Evolutionary conservation across 1,140 invertebrate genomes (phyloP).

Genomic region (Drosophila pseudoananassae): DNA sequence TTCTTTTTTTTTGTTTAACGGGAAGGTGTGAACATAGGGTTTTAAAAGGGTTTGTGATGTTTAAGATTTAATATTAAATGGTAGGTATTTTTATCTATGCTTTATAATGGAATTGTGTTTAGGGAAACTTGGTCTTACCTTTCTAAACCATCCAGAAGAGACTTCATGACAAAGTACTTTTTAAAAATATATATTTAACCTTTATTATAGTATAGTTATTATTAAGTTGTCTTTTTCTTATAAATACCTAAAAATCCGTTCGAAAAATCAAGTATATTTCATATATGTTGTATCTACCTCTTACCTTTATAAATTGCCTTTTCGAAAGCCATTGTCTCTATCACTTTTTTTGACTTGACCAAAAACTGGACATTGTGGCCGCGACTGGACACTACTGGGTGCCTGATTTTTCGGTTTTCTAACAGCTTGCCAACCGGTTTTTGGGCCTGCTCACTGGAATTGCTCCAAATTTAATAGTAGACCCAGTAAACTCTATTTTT

Average conservation of each 20-base stretch:
- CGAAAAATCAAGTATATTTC: too few species aligned
- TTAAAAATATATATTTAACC: background rate
- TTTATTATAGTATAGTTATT: too few species aligned
- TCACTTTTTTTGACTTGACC: conserved; percentile 10
- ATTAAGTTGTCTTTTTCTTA: too few species aligned
- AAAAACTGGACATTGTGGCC: conserved; percentile 11
- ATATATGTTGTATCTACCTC: background rate
- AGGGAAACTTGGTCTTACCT: too few species aligned
- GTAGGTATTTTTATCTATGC: too few species aligned
- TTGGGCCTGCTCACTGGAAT: background rate
- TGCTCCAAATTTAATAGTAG: conserved; percentile 47
- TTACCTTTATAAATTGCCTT: background rate
- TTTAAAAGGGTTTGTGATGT: too few species aligned
- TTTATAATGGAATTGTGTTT: too few species aligned
- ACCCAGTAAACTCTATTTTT: conserved; percentile 2
- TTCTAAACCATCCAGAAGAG: background rate
- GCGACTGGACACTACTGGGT: conserved; percentile 15
- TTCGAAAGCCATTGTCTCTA: background rate
- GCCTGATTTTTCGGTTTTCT: conserved; percentile 18
- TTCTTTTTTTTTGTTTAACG: background rate
- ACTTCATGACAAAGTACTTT: too few species aligned
- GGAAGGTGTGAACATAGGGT: too few species aligned
- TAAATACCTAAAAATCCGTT: too few species aligned
- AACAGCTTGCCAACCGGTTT: conserved; percentile 28
- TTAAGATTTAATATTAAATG: too few species aligned